Conservation (phyloP, 2,113 vertebrate species). For the Prunella fulvescens region DNA sequence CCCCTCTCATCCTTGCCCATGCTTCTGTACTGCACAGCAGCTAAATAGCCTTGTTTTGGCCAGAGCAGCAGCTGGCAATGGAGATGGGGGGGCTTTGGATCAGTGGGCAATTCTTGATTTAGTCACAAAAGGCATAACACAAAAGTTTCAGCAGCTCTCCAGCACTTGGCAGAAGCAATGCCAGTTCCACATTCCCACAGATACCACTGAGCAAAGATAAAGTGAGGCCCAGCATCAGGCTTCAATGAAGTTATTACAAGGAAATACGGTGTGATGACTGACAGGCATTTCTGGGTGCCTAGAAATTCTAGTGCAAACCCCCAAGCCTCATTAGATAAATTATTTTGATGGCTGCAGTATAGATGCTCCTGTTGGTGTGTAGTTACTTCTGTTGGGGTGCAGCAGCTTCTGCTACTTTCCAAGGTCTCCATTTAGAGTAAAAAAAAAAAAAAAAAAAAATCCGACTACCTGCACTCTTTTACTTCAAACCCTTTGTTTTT, state of each 20-base stretch:
- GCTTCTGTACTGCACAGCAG: not conserved
- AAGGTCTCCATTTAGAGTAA: not conserved
- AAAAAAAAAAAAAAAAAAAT: not conserved
- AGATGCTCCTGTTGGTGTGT: not conserved
- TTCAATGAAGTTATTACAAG: not conserved
- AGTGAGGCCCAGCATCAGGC: not conserved
- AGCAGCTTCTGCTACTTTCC: not conserved
- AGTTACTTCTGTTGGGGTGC: not conserved
- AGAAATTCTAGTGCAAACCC: not conserved
- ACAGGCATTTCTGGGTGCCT: not conserved
- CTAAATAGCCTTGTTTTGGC: not conserved
- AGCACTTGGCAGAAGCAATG: not conserved
- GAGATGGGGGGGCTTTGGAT: not conserved
- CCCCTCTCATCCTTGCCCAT: not conserved
- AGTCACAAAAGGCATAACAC: not conserved
- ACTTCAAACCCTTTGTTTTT: not conserved
- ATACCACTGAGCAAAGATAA: not conserved
- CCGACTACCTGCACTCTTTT: not conserved
- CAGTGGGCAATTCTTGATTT: not conserved
- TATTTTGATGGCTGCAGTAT: not conserved
- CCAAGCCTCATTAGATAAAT: not conserved
- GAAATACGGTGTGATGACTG: not conserved
- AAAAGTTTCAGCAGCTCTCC: not conserved
- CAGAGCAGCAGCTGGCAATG: not conserved
- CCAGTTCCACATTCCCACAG: not conserved